A percentile compares a stretch with the other conserved stretches of the same genome.
Conservation (phyloP, 2,113 vertebrate species). For the Eurystomus gularis region DNA sequence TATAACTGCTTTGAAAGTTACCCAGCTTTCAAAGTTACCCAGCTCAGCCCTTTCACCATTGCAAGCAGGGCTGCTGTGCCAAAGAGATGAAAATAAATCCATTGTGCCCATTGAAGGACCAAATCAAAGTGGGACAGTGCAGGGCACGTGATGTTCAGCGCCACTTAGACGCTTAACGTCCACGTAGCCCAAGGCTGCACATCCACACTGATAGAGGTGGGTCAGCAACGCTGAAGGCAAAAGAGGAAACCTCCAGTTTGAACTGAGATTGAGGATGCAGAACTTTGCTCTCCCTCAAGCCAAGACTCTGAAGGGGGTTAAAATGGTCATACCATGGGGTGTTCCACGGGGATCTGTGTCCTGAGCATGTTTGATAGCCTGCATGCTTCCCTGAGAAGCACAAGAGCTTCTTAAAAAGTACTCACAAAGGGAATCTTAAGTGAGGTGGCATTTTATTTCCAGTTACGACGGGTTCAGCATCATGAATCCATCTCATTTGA, state of each 20-base stretch:
- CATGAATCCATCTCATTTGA: neutral
- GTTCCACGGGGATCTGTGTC: neutral
- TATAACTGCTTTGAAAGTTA: neutral
- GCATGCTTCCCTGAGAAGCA: fast-evolving
- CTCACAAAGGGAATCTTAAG: too few species aligned
- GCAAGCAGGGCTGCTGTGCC: neutral
- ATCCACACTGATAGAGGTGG: neutral
- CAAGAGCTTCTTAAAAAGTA: neutral
- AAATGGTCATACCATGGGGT: fast-evolving
- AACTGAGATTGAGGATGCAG: neutral
- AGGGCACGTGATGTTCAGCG: neutral
- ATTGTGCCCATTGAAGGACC: neutral
- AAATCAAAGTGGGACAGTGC: neutral
- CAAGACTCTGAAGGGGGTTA: neutral
- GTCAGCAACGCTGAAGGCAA: neutral
- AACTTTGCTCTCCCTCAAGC: fast-evolving
- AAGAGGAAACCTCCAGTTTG: neutral
- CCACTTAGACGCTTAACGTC: neutral
- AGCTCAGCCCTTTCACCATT: neutral
- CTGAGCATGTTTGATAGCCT: fast-evolving
- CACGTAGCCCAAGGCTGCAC: neutral
- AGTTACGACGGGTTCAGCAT: fast-evolving
- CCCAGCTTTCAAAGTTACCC: too few species aligned
- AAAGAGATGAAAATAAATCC: neutral
- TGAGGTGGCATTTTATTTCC: neutral